Percentiles rank a stretch among this genome's conserved stretches.
Evolutionary conservation across 2,797 vertebrate species (phyloP).

Genomic region (Aldrovandia affinis): DNA sequence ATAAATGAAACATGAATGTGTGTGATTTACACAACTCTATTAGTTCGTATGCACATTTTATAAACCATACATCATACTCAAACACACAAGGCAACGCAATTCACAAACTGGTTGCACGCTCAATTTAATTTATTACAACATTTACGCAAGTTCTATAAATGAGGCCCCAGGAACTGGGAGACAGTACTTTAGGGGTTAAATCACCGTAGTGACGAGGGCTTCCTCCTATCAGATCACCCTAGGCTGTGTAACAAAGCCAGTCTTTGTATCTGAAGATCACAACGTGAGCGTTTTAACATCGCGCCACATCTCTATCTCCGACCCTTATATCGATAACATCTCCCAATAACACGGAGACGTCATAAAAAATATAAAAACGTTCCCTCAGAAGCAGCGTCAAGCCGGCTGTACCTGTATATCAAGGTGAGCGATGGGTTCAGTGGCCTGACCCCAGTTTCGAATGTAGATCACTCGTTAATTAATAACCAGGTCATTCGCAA

Average conservation of each 20-base stretch:
- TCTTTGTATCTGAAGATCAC: neutral
- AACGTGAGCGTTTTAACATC: neutral
- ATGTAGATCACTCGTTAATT: conserved; percentile 1
- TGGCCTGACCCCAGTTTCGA: neutral
- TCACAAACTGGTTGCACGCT: too few species aligned
- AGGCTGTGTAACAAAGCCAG: neutral
- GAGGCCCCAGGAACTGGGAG: neutral
- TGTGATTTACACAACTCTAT: too few species aligned
- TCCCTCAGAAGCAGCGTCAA: neutral
- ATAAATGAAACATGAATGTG: too few species aligned
- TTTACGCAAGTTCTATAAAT: too few species aligned
- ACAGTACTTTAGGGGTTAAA: neutral
- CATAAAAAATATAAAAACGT: neutral
- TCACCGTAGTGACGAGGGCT: neutral
- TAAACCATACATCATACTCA: neutral
- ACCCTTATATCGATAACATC: neutral
- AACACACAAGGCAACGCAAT: too few species aligned
- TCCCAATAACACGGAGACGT: neutral
- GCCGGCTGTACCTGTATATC: neutral
- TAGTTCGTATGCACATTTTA: neutral
- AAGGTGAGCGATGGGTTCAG: neutral
- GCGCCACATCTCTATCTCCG: neutral
- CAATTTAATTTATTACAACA: too few species aligned
- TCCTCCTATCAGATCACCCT: neutral
- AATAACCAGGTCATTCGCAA: neutral